Evolutionary conservation across 2,797 vertebrate genomes (phyloP).

Genomic region (Syncerus caffer): DNA sequence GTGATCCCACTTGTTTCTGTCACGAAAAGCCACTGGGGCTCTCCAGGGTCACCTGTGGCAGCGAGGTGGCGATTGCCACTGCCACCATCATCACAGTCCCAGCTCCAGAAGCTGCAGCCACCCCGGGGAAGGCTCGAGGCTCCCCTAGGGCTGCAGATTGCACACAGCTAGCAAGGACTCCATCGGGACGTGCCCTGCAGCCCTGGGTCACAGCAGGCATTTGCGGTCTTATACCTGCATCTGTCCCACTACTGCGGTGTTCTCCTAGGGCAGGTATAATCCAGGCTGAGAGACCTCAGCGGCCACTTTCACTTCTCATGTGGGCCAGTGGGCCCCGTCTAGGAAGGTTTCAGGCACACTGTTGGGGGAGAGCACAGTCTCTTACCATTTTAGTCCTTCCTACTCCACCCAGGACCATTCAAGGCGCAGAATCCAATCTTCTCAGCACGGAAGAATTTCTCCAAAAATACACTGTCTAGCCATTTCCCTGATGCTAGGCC

Average conservation of each 20-base stretch:
- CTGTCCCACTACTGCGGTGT: neutral
- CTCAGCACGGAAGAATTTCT: neutral
- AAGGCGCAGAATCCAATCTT: neutral
- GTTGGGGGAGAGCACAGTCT: neutral
- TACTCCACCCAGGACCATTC: neutral
- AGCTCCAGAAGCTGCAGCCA: neutral
- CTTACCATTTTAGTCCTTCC: neutral
- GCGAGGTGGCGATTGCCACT: neutral
- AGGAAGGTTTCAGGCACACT: neutral
- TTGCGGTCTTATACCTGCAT: neutral
- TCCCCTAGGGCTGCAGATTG: neutral
- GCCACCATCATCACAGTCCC: neutral
- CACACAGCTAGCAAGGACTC: rapidly evolving
- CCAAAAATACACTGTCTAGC: neutral
- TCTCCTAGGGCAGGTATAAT: neutral
- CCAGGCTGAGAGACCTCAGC: neutral
- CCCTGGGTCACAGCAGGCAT: neutral
- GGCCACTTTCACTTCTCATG: neutral
- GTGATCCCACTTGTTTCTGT: neutral
- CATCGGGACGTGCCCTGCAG: neutral
- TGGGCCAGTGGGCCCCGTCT: neutral
- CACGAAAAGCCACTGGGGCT: neutral
- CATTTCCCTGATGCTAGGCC: neutral
- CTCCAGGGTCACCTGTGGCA: neutral
- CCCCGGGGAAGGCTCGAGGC: neutral